Percentiles rank a stretch among this genome's conserved stretches.
Conservation (phyloP, 2,888 invertebrate genomes). For the Synanthedon tipuliformis region DNA sequence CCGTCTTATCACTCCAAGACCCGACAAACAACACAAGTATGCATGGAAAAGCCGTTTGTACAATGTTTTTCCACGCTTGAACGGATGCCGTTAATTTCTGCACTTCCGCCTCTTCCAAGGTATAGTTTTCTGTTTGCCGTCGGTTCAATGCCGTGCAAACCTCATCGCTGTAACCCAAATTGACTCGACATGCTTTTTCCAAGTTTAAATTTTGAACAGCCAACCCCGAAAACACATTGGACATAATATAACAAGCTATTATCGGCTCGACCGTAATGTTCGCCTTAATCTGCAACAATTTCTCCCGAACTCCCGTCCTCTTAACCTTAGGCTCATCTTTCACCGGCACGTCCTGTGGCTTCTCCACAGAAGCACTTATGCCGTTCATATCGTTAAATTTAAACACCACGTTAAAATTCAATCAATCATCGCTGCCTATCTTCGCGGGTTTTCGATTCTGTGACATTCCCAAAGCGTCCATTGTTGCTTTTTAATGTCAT, state of each 20-base stretch:
- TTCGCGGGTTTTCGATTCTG: background rate
- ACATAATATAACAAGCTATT: slow-evolving; percentile 76
- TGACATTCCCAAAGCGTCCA: background rate
- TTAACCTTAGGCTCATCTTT: slow-evolving; percentile 39
- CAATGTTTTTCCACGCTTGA: slow-evolving; percentile 69
- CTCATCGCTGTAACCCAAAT: slow-evolving; percentile 77
- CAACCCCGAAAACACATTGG: slow-evolving; percentile 76
- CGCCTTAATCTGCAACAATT: slow-evolving; percentile 61
- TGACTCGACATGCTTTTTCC: slow-evolving; percentile 88
- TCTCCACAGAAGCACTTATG: slow-evolving; percentile 41
- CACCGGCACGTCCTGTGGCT: slow-evolving; percentile 29
- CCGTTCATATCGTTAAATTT: slow-evolving; percentile 48
- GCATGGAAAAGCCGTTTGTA: slow-evolving; percentile 69
- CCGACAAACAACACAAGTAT: slow-evolving; percentile 70
- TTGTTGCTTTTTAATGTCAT: background rate
- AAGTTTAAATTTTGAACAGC: slow-evolving; percentile 87
- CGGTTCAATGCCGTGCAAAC: slow-evolving; percentile 81
- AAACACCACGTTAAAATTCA: slow-evolving; percentile 11
- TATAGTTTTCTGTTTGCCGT: slow-evolving; percentile 78
- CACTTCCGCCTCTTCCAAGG: slow-evolving; percentile 73
- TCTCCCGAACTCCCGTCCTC: slow-evolving; percentile 41
- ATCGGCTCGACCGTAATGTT: slow-evolving; percentile 79
- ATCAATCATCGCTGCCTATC: slow-evolving; percentile 26
- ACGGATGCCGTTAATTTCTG: slow-evolving; percentile 71
- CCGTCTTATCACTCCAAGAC: slow-evolving; percentile 74